Percentiles rank a stretch among this genome's conserved stretches.
Conservation (phyloP, 2,888 invertebrate species). For the Siphonodentalium dalli region DNA sequence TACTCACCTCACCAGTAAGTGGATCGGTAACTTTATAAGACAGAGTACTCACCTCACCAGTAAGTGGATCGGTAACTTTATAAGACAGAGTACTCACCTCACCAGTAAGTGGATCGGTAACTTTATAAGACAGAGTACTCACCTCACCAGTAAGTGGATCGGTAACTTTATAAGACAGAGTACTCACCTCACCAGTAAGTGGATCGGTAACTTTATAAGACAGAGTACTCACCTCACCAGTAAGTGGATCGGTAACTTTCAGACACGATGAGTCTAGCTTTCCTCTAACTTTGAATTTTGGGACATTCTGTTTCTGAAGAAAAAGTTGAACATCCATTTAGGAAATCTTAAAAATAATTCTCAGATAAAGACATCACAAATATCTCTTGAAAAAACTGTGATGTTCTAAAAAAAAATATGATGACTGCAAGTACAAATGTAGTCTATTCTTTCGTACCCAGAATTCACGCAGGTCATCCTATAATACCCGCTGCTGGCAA, state of each 20-base stretch:
- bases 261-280: conserved; percentile 84
- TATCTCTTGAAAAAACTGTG: not conserved
- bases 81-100: conserved; percentile 1
- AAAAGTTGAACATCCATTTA: conserved; percentile 1
- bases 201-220: no score
- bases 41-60: not conserved
- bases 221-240: conserved; percentile 75
- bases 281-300: conserved; percentile 84
- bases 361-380: not conserved
- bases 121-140: not conserved
- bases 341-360: not conserved
- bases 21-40: no score
- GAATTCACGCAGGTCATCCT: no score
- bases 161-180: not conserved
- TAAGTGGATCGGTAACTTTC: conserved; percentile 84
- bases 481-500: no score
- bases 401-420: not conserved
- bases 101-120: not conserved
- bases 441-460: no score
- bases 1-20: not conserved
- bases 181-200: not conserved
- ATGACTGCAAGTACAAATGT: not conserved
- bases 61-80: no score
- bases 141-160: not conserved
- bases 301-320: conserved; percentile 71